Evolutionary conservation across 1,140 invertebrate species (phyloP).

Genomic region (Formica selysi): DNA sequence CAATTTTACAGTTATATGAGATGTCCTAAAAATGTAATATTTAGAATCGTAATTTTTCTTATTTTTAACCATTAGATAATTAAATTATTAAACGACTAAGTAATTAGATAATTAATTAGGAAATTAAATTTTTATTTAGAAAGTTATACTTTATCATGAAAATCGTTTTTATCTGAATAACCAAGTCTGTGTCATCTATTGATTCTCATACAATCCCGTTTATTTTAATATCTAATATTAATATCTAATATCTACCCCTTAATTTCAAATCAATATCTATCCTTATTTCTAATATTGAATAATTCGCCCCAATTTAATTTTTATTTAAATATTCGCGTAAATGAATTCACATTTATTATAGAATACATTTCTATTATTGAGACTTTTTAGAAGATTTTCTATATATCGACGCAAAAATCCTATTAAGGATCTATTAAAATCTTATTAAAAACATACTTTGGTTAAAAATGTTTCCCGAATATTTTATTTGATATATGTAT

Average conservation of each 20-base stretch:
- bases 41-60: background rate
- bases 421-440: background rate
- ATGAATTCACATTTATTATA: constrained; percentile 13
- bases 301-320: constrained; percentile 11
- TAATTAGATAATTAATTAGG: constrained; percentile 4
- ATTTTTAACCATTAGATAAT: background rate
- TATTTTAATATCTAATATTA: constrained; percentile 32
- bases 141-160: background rate
- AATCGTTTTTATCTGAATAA: background rate
- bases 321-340: constrained; percentile 25
- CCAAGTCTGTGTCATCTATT: background rate
- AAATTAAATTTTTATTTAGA: background rate
- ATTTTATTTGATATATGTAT: background rate
- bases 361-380: background rate
- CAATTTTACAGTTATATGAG: background rate
- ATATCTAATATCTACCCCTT: constrained; percentile 20
- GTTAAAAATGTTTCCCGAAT: background rate
- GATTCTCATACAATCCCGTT: constrained; percentile 11
- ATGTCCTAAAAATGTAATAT: background rate
- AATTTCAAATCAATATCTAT: background rate
- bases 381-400: background rate
- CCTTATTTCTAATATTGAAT: constrained; percentile 40
- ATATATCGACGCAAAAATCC: background rate
- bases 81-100: background rate
- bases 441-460: background rate